Base-by-base conservation (phyloP, 1,140 invertebrate species). In the Drosophila serrata region DNA sequence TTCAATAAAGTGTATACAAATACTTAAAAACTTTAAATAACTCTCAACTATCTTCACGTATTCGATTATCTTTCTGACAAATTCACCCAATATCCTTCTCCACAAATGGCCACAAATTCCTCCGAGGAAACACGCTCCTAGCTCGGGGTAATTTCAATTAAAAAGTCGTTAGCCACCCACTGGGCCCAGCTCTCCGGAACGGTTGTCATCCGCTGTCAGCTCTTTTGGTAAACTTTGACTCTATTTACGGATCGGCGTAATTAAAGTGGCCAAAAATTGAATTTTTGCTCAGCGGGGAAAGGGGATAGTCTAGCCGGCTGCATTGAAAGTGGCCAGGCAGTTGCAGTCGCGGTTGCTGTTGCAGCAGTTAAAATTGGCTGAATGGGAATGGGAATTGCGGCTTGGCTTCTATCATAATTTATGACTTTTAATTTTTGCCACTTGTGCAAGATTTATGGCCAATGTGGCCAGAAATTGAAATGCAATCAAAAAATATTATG, bases 401-500 rank as follows among this genome's bases (percentile, higher is more conserved):
- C 37, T 60, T 75, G 72, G 61, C 60, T 60, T 82, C 63, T 82
- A 72, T 35, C 67, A 59, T 82, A 78, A 88, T 88, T 88, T 88
- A 88, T 88, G 77, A 79, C 84, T 88, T 86, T 87, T 86, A 87
- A 90, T 84, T 84, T 64, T 75, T 65, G 39, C 75, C 80, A 88
- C 76, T 87, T 88, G 75, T 59, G 74, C 62, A 84, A 80, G 79
- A 87, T 87, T 87, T 87, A 88, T 82, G 75, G 76, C 72, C 72
- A 80, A 69, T 69, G 63, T 72, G 84, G 51, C 33, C 79, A 85
- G 43, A 57, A 87, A 87, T 87, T 87, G 82, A 87, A 88, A 84
- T 88, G 84, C 82, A 88, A 87, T 90, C 85, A 78, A 75, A 90
- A 82, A 87, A 87, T 90, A 87, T 84, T 84, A 88, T 88, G 82